phyloP scores from a whole-genome alignment of 1,140 invertebrate species.

The Olivierus martensii region DNA sequence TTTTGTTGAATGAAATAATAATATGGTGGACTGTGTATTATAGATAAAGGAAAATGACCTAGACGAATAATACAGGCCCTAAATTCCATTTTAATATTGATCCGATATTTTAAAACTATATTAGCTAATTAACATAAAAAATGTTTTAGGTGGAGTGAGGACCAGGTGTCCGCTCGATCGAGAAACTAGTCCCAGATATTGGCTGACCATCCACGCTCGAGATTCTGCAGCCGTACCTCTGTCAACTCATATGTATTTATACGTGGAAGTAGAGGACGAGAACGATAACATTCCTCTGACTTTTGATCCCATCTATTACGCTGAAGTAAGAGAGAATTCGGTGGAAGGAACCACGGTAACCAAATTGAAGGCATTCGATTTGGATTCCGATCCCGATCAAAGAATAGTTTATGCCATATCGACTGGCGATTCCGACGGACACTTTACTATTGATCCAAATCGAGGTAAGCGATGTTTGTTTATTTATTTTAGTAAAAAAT shows the following conservation, averaged over 20 bases:
- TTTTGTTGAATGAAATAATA: no score
- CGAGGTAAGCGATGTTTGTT: no score
- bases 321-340: constrained; percentile 67
- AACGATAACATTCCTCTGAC: constrained; percentile 90
- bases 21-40: no score
- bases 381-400: constrained; percentile 22
- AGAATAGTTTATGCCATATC: constrained; percentile 64
- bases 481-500: no score
- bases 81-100: no score
- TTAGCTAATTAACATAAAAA: background rate
- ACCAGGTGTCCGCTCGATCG: constrained; percentile 72
- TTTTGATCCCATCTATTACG: constrained; percentile 67
- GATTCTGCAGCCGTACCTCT: constrained; percentile 78
- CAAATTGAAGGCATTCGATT: constrained; percentile 54
- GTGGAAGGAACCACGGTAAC: constrained; percentile 54
- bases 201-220: constrained; percentile 83
- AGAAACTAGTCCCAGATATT: constrained; percentile 73
- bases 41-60: no score
- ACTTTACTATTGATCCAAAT: constrained; percentile 68
- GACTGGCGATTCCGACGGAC: constrained; percentile 75
- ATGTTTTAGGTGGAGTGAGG: constrained; percentile 53
- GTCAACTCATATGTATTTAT: constrained; percentile 66
- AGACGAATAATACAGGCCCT: no score
- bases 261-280: constrained; percentile 70
- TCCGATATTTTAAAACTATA: no score